Evolutionary conservation across 2,113 vertebrate species (phyloP), one percentile per base, ranked within the genome.

Genomic region (Dunckerocampus dactyliophorus): DNA sequence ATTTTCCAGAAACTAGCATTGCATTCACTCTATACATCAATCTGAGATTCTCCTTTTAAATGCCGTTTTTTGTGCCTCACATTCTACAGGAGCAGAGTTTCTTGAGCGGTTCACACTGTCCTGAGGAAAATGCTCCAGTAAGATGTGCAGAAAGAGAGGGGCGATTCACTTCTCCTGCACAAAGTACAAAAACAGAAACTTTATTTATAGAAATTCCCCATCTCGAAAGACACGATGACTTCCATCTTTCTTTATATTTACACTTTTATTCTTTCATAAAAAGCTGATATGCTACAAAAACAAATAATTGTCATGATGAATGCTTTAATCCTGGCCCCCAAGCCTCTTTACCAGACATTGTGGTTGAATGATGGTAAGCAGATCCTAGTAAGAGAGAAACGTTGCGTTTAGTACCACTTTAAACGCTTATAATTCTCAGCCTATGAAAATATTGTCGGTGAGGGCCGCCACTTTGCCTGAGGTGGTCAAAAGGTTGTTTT

Each of bases 371-470:
- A 82, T 78, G 69, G 82, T 82, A 82, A 86, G 81, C 80, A 86
- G 82, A 75, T 85, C 80, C 77, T 87, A 83, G 79, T 75, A 63
- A 71, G 66, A 65, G 72, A 67, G 69, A 76, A 61, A 80, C 67
- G 62, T 67, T 76, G 59, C 54, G 77, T 85, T 89, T 79, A 82
- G 75, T 86, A 67, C 70, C 77, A 60, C 67, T 79, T 85, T 87
- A 87, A 87, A 87, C 84, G 88, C 84, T 75, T 83, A 84, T 70
- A 83, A 89, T 86, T 88, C 84, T 85, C 79, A 83, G 81, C 75
- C 82, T 88, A 84, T 83, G 81, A 87, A 87, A 89, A 90, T 90
- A 90, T 89, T 89, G 85, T 85, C 83, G 75, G 73, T 83, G 77
- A 84, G 72, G 73, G 71, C 78, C 71, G 73, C 77, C 82, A 75